Evolutionary conservation across 1,140 invertebrate genomes (phyloP), one percentile per base, ranked within the genome.

Genomic region (Whitmania pigra): DNA sequence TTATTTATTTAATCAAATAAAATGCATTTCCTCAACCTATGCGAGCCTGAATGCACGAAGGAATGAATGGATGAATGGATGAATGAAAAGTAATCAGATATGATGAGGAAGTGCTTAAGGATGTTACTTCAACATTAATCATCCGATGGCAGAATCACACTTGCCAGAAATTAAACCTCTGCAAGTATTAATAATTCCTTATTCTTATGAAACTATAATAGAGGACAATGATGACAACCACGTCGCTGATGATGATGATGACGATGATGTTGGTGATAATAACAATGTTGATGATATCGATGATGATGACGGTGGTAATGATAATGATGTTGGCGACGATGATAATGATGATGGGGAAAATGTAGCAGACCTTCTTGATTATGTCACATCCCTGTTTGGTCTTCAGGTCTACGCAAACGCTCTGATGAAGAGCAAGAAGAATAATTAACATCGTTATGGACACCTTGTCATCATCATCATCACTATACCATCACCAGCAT

Each of bases 351-450:
- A 9, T 57, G 54, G 5, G 2, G 54, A 57, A 57, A 57, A 57
- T 20, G 20, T 9, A 20, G 25, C 22, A 63, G 53, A 82, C 81
- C 75, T 92, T 85, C 75, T 88, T 85, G 18, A 96, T 82, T 31
- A 97, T 83, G 55, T 89, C 79, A 76, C 83, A 84, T 0, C 94
- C 94, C 80, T 87, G 80, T 31, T 77, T 67, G 25, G 84, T 83
- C 78, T 92, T 93, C 1, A 97, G 81, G 81, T 98, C 87, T 57
- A 98, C 83, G 76, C 90, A 92, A 66, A 97, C 83, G 80, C 93
- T 97, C 80, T 83, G 74, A 63, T 63, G 9, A 20, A n/a, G 22
- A 20, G 11, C 0, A 31, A 25, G 22, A 63, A 63, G n/a, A 60
- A 60, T 7, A 63, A 63, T 63, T 25, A 63, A 25, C 29, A 25